Conservation (phyloP, 2,888 invertebrate species). For the Drosophila nigricruria region DNA sequence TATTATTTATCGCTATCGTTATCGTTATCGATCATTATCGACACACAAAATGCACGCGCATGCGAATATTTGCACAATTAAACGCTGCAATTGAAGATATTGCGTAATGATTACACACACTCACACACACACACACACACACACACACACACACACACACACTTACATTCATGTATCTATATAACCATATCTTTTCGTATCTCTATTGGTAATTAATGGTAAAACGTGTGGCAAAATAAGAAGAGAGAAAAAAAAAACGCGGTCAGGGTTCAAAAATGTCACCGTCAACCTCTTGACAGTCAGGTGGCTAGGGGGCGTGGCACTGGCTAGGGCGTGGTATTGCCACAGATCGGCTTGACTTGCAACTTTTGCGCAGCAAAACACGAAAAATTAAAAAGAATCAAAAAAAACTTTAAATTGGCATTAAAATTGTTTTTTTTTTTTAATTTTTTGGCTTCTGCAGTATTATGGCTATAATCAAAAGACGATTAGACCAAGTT, state of each 20-base stretch:
- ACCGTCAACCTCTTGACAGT: conserved; percentile 50
- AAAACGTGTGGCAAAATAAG: conserved; percentile 47
- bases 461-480: neutral
- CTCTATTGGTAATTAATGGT: conserved; percentile 68
- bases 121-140: neutral
- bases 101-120: conserved; percentile 52
- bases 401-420: neutral
- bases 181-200: conserved; percentile 34
- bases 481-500: neutral
- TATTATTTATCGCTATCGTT: neutral
- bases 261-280: conserved; percentile 75
- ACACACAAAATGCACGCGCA: conserved; percentile 3
- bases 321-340: conserved; percentile 30
- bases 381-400: neutral
- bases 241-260: conserved; percentile 36
- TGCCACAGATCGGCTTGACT: conserved; percentile 37
- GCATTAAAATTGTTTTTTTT: neutral
- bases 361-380: conserved; percentile 21
- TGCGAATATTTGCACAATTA: conserved; percentile 60
- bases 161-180: too few relatives aligned
- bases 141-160: conserved; percentile 10
- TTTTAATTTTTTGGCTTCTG: neutral
- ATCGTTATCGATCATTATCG: conserved; percentile 14
- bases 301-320: conserved; percentile 16
- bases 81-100: conserved; percentile 54